Evolutionary conservation across 2,797 vertebrate species (phyloP), one percentile per base, ranked within the genome.

Genomic region (Coranthus polyacanthus): DNA sequence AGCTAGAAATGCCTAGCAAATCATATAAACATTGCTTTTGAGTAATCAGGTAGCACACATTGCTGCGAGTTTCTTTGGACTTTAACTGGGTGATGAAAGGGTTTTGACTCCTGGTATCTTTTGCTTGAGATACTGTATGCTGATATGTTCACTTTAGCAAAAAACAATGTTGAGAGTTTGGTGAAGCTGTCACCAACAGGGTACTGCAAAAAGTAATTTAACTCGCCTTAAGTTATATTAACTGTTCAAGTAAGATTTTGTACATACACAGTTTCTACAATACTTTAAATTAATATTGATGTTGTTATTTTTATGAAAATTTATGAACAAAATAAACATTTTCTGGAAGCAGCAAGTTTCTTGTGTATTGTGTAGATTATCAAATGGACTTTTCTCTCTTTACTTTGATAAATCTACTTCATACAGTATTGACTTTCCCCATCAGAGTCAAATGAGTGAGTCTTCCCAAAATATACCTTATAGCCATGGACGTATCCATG

Each of bases 251-350:
- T 92, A 92, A 84, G 80, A 87, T 90, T 92, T 93, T 94, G 91
- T 94, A 93, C 70, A 94, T 93, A 93, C 37, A 89, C 83, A 81
- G 81, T 95, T 95, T 95, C 92, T 94, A 94, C 92, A 92, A 92
- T 92, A 89, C 88, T 90, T 94, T 90, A 92, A 90, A 92, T 93
- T 88, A 92, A 94, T 92, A 90, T 94, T 76, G 93, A 94, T 94
- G 93, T 94, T 94, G 94, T 94, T 95, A 95, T 95, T 95, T 95
- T 95, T 95, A 94, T 94, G 91, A 94, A 90, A 93, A 88, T 94
- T 94, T 94, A 94, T 91, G 92, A 94, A 92, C 91, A 93, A 95
- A 95, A 94, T 92, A 88, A 93, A 93, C 83, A 88, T 85, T 90
- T 94, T 94, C 91, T 92, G 88, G 83, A 92, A 91, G 79, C 84